Base-by-base conservation (phyloP, 1,140 invertebrate species). In the Ips nitidus region DNA sequence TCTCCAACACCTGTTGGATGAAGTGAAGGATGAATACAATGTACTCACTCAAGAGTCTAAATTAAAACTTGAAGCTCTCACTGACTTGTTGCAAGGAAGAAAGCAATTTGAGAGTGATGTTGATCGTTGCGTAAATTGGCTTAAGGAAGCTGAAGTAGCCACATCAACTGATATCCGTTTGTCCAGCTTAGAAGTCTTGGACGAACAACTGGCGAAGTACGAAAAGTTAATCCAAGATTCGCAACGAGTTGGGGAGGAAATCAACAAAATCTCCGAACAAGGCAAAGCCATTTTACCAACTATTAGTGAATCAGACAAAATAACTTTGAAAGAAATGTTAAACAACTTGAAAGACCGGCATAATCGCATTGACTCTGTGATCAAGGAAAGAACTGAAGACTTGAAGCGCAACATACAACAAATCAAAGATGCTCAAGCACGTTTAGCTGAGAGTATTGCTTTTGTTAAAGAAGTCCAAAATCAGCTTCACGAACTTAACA, bases 161-260 rank as follows among this genome's bases (percentile, higher is more conserved):
- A 88, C 91, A 0, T 90, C 91, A 7, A 86, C 90, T 42, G 93
- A 95, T 75, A 80, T 95, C 2, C 84, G 91, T 57, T 87, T 90
- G 37, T 87, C 90, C 1, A 93, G 86, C 75, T 81, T 94, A 6
- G 91, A 92, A 71, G 84, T 94, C 1, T 80, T 96, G 41, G 90
- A 94, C 80, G 93, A 95, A 81, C 93, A 95, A 77, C 78, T 94
- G 47, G 84, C 86, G 1, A 94, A 94, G 83, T 95, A 94, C 76
- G 88, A 91, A 71, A 90, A 90, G 75, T 81, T 96, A 4, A 86
- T 89, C 62, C 86, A 89, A 69, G 91, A 94, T 81, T 87, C 90
- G 1, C 86, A 88, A 65, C 83, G 86, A 66, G 88, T 91, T 59
- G 86, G 86, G 22, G 85, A 86, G 39, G 85, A 89, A 50, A 89